Evolutionary conservation across 2,888 invertebrate genomes (phyloP).

Genomic region (Synergus laeviventris): DNA sequence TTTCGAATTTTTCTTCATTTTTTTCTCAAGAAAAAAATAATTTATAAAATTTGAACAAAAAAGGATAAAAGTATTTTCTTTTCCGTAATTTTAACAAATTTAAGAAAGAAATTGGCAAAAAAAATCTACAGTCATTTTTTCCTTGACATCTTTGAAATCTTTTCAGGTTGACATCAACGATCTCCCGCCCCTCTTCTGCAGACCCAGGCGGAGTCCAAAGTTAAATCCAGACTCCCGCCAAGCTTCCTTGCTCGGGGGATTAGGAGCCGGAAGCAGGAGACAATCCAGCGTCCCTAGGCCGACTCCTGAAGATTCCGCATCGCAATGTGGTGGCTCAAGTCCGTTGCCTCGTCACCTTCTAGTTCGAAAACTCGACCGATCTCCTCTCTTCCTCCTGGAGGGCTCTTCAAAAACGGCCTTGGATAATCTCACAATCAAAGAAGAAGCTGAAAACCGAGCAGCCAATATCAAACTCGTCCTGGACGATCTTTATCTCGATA

Average conservation of each 20-base stretch:
- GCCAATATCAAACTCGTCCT: constrained; percentile 69
- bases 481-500: constrained; percentile 68
- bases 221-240: constrained; percentile 87
- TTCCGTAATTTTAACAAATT: too few species aligned
- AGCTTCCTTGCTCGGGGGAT: constrained; percentile 84
- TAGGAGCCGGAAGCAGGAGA: constrained; percentile 80
- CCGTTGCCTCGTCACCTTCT: constrained; percentile 73
- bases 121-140: too few species aligned
- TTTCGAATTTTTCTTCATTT: too few species aligned
- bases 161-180: constrained; percentile 70
- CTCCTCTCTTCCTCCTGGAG: constrained; percentile 78
- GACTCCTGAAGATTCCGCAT: constrained; percentile 65
- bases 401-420: constrained; percentile 76
- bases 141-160: background rate
- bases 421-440: constrained; percentile 69
- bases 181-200: constrained; percentile 87
- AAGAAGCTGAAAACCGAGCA: constrained; percentile 64
- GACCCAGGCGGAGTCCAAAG: constrained; percentile 88
- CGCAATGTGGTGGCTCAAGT: constrained; percentile 75
- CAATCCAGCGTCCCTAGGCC: constrained; percentile 81
- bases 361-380: constrained; percentile 75
- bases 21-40: too few species aligned
- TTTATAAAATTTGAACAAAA: too few species aligned
- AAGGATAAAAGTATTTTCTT: too few species aligned
- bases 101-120: too few species aligned